Evolutionary conservation across 2,888 invertebrate species (phyloP).

Genomic region (Anticlea derivata): DNA sequence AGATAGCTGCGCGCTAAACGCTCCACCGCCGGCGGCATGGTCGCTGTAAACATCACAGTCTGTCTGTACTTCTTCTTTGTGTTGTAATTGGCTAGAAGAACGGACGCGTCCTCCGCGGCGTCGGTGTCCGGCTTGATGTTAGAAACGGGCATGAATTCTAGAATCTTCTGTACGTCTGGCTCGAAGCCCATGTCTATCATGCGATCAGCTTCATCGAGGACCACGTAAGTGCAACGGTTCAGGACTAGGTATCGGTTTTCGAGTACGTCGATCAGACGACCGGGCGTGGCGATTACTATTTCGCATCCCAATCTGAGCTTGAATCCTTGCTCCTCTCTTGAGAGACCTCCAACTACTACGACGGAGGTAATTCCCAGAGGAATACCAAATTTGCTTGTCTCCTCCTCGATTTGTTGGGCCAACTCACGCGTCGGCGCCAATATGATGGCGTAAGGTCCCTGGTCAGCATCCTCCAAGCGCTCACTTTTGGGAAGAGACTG

Average conservation of each 20-base stretch:
- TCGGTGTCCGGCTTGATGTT: slow-evolving; percentile 99
- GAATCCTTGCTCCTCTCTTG: slow-evolving; percentile 99
- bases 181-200: slow-evolving; percentile 99
- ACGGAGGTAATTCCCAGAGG: slow-evolving; percentile 96
- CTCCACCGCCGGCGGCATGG: slow-evolving; percentile 99
- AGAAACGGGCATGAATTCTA: slow-evolving; percentile 98
- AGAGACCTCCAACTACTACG: slow-evolving; percentile 98
- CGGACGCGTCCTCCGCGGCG: slow-evolving; percentile 97
- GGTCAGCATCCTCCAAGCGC: slow-evolving; percentile 94
- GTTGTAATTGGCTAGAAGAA: slow-evolving; percentile 96
- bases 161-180: slow-evolving; percentile 98
- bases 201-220: slow-evolving; percentile 97
- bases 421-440: slow-evolving; percentile 99
- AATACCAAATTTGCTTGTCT: slow-evolving; percentile 98
- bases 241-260: slow-evolving; percentile 99
- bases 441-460: slow-evolving; percentile 99
- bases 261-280: slow-evolving; percentile 98
- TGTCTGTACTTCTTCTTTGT: slow-evolving; percentile 98
- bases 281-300: slow-evolving; percentile 99
- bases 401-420: slow-evolving; percentile 99
- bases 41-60: slow-evolving; percentile 99
- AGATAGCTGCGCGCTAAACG: slow-evolving; percentile 97
- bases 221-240: slow-evolving; percentile 99
- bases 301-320: slow-evolving; percentile 98
- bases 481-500: slow-evolving; percentile 98